Evolutionary conservation across 2,888 invertebrate genomes (phyloP).

Genomic region (Strigamia transsilvanica): DNA sequence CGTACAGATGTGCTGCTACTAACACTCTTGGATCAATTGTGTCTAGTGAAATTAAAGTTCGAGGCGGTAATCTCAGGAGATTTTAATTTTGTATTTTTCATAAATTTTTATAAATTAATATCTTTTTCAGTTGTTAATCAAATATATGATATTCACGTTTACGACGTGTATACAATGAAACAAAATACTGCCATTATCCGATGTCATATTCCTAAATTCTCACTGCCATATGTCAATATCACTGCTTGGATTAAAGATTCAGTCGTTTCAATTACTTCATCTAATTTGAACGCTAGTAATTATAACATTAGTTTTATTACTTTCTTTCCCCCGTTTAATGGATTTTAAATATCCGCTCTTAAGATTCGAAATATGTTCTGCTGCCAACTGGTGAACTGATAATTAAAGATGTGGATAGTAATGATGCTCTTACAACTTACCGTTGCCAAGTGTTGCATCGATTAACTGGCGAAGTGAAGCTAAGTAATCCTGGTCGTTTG

Average conservation of each 20-base stretch:
- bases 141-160: slow-evolving; percentile 26
- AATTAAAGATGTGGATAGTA: slow-evolving; percentile 6
- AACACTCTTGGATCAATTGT: slow-evolving; percentile 59
- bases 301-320: too few species aligned
- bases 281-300: not conserved
- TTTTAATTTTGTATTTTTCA: not conserved
- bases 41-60: slow-evolving; percentile 59
- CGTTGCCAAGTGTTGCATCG: slow-evolving; percentile 48
- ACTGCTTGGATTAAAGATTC: slow-evolving; percentile 50
- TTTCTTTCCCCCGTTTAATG: too few species aligned
- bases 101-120: not conserved
- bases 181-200: slow-evolving; percentile 31
- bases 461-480: slow-evolving; percentile 20
- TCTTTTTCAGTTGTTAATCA: slow-evolving; percentile 37
- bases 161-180: slow-evolving; percentile 32
- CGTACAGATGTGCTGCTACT: slow-evolving; percentile 59
- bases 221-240: not conserved
- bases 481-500: not conserved
- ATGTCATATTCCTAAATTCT: slow-evolving; percentile 33
- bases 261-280: slow-evolving; percentile 6
- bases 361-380: slow-evolving; percentile 56
- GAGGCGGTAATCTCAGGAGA: slow-evolving; percentile 58
- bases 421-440: slow-evolving; percentile 34
- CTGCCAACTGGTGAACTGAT: slow-evolving; percentile 44
- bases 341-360: not conserved